phyloP scores from a whole-genome alignment of 2,797 vertebrate genomes.

The Fistularia commersonii region DNA sequence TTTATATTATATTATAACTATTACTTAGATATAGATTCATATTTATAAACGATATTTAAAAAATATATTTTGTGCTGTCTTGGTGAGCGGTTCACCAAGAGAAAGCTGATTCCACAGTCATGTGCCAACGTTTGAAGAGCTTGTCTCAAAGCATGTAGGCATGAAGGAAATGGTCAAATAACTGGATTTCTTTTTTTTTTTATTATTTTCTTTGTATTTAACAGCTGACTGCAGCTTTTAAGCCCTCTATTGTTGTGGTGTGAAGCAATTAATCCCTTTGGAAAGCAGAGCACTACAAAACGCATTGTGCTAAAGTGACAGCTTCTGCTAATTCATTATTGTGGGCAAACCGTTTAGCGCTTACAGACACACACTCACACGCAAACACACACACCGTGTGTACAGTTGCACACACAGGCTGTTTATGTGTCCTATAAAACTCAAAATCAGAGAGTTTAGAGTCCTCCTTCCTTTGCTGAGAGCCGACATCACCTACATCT shows the following conservation, averaged over 20 bases:
- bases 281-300: conserved; percentile 19
- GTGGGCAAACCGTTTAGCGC: conserved; percentile 14
- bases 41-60: too few relatives aligned
- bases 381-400: background rate
- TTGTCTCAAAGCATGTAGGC: conserved; percentile 25
- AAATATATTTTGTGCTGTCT: background rate
- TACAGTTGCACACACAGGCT: background rate
- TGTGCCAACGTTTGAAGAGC: conserved; percentile 23
- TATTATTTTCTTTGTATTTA: conserved; percentile 41
- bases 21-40: too few relatives aligned
- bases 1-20: too few relatives aligned
- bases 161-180: conserved; percentile 30
- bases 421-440: background rate
- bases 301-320: conserved; percentile 31
- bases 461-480: background rate
- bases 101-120: conserved; percentile 39
- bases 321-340: conserved; percentile 42
- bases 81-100: conserved; percentile 25
- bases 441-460: background rate
- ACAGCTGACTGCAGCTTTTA: conserved; percentile 30
- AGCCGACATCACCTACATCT: background rate
- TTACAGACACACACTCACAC: conserved; percentile 19
- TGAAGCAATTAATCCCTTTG: conserved; percentile 44
- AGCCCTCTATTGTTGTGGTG: conserved; percentile 32
- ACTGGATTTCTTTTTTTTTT: conserved; percentile 20